Base-by-base conservation (phyloP, 2,113 vertebrate species). In the Nycticorax nycticorax region DNA sequence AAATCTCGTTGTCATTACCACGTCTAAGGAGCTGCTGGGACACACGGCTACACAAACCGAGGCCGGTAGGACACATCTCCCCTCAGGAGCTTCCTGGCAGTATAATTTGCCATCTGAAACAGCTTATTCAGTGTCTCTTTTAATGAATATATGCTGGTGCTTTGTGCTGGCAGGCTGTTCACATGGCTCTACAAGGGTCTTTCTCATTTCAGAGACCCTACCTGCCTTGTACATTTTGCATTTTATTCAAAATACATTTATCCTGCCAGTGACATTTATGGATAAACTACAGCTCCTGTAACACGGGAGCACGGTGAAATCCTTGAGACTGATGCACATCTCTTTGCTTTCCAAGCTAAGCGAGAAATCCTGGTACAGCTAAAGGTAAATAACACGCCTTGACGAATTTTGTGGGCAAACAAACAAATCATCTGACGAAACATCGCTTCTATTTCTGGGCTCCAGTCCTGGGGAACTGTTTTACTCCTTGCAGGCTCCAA, bases 211-310 rank as follows among this genome's bases (percentile, higher is more conserved):
- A 59, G 81, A 79, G 89, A 52, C 53, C 17, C 15, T 69, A 64
- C 27, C 80, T 89, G 86, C 88, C 76, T 94, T 66, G 90, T 82
- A 59, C 92, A 41, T 73, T 76, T 57, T 62, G 85, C 63, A 82
- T 63, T 96, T 95, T 53, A n/a, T 56, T 41, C 4, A 0, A 18
- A 57, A 78, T 12, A 32, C 76, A 55, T 21, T 3, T 22, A 43
- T 60, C 72, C 45, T 66, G 21, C 69, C 85, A 47, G 85, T 94
- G 96, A 93, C 96, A 95, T 95, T 96, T 96, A 86, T 15, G 39
- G 96, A 92, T 86, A 83, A 92, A 87, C 82, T 41, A 5, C 71
- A 94, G 88, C 91, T 92, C 79, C 83, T 35, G 37, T 15, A 82
- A 91, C 48, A 85, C 9, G 13, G 84, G 85, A 83, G 67, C 63